Evolutionary conservation across 2,797 vertebrate genomes (phyloP).

Genomic region (Apogon hyalosoma): DNA sequence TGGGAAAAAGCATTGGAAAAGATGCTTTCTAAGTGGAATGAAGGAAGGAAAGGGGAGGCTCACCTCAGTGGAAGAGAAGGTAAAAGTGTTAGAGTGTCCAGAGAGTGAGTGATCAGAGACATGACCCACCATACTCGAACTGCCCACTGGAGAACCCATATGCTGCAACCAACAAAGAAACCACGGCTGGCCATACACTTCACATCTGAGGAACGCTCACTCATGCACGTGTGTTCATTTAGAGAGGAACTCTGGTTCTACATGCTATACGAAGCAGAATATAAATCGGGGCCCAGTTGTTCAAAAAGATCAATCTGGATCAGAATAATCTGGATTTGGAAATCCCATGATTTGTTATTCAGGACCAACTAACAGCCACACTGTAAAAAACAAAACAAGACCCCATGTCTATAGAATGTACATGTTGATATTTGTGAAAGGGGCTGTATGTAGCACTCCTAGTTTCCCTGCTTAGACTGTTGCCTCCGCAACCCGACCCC

Average conservation of each 20-base stretch:
- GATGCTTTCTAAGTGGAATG: not conserved
- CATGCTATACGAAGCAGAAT: not conserved
- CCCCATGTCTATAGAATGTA: too few species aligned
- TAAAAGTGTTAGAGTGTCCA: slow-evolving; percentile 89
- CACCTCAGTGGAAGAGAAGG: slow-evolving; percentile 94
- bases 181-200: slow-evolving; percentile 31
- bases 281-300: too few species aligned
- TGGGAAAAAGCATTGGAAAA: slow-evolving; percentile 1
- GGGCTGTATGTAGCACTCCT: too few species aligned
- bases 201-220: slow-evolving; percentile 11
- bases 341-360: too few species aligned
- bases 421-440: too few species aligned
- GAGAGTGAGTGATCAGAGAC: slow-evolving; percentile 88
- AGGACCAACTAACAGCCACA: too few species aligned
- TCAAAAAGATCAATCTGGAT: not conserved
- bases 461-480: too few species aligned
- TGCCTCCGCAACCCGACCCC: too few species aligned
- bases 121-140: slow-evolving; percentile 88
- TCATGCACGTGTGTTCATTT: not conserved
- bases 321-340: not conserved
- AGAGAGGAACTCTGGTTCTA: not conserved
- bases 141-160: slow-evolving; percentile 86
- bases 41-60: slow-evolving; percentile 72
- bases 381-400: too few species aligned
- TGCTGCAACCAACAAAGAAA: slow-evolving; percentile 86